Evolutionary conservation across 2,888 invertebrate genomes (phyloP).

Genomic region (Apamea crenata): DNA sequence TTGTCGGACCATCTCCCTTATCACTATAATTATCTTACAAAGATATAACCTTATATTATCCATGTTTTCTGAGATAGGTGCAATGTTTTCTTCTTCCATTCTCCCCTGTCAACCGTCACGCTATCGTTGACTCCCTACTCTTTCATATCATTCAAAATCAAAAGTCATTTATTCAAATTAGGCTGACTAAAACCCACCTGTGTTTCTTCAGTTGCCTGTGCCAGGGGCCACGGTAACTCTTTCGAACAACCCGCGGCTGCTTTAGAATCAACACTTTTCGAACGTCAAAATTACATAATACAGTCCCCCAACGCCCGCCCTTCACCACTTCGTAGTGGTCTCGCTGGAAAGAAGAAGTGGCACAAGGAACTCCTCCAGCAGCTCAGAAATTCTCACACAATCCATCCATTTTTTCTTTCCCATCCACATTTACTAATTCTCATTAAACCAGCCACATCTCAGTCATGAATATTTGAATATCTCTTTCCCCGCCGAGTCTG

Average conservation of each 20-base stretch:
- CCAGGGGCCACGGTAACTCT: no score
- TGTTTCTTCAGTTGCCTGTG: no score
- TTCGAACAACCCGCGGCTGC: no score
- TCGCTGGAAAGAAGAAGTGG: no score
- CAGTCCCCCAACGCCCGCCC: no score
- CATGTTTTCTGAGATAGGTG: neutral
- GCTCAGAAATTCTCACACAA: neutral
- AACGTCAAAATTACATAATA: neutral
- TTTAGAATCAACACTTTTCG: no score
- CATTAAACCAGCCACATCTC: constrained; percentile 1
- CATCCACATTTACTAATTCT: neutral
- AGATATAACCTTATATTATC: neutral
- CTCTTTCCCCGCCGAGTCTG: constrained; percentile 65
- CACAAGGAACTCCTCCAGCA: no score
- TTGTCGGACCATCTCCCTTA: no score
- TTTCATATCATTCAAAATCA: neutral
- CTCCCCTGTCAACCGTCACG: neutral
- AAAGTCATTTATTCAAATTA: neutral
- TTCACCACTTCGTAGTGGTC: no score
- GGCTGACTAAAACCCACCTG: no score
- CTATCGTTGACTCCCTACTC: neutral
- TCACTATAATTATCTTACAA: neutral
- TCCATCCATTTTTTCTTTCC: neutral
- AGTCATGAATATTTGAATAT: constrained; percentile 41
- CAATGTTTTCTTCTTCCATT: neutral